phyloP scores from a whole-genome alignment of 2,113 vertebrate species.

The Tamias sibiricus region DNA sequence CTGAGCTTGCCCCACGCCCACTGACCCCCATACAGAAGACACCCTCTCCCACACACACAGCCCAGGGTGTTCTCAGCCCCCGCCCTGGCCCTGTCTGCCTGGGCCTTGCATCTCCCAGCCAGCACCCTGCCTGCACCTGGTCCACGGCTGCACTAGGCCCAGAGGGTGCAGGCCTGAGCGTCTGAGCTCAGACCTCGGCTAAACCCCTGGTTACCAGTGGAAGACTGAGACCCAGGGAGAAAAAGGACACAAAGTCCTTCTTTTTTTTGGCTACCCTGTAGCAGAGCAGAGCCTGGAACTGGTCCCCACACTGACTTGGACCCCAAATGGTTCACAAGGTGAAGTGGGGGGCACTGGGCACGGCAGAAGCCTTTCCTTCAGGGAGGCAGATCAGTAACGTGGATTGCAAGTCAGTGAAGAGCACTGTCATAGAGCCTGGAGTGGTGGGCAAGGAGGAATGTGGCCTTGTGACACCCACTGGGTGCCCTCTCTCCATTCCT shows the following conservation, averaged over 20 bases:
- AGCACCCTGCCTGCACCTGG: background rate
- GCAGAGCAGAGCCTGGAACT: background rate
- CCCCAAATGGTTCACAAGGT: background rate
- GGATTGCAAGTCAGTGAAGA: background rate
- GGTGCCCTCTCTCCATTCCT: fast-evolving
- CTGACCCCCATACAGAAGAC: background rate
- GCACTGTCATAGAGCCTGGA: background rate
- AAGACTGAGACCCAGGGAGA: background rate
- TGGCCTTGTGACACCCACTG: background rate
- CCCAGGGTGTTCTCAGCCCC: background rate
- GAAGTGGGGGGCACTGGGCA: background rate
- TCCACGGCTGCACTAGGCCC: background rate
- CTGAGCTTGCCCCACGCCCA: background rate
- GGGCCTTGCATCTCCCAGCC: background rate
- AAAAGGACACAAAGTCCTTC: background rate
- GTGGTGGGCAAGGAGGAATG: background rate
- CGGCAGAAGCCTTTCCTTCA: background rate
- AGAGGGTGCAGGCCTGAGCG: background rate
- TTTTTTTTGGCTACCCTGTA: too few relatives aligned
- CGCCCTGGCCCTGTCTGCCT: background rate
- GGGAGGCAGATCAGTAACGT: background rate
- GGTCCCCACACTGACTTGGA: background rate
- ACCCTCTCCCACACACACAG: too few relatives aligned
- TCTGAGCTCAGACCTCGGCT: background rate
- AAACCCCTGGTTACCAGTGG: background rate